Base-by-base conservation (phyloP, 2,888 invertebrate genomes). In the Lymantria dispar region DNA sequence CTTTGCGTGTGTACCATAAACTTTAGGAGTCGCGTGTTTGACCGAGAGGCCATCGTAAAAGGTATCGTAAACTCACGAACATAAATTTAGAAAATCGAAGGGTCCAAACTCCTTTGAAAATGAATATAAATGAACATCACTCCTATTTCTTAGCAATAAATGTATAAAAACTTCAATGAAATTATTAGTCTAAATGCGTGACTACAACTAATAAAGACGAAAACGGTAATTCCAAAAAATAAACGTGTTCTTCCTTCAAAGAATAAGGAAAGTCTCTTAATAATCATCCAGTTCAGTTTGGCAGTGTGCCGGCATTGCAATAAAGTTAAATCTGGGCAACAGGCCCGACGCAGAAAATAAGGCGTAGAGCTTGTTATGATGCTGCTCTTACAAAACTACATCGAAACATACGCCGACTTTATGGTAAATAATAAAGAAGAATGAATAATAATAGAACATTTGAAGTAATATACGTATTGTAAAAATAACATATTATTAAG, bases 31-130 rank as follows among this genome's bases (percentile, higher is more conserved):
- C 78, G 86, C 85, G 84, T 87, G 87, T 86, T 84, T 84, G 85
- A 83, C 85, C 84, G 80, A 82, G 78, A 80, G 80, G 79, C 74
- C 72, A 80, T 84, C 85, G 86, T 87, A 86, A 87, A 87, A 80
- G 81, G 80, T 78, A 80, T 76, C 84, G 85, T 86, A 87, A 87
- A 87, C 64, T 74, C 62, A 72, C 70, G 71, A 70, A 76, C 82
- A 86, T 87, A 82, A 85, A 81, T 85, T 85, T 82, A 74, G 71
- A 81, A 84, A 85, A 85, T 85, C 82, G 81, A 83, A 76, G 58
- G 59, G 57, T 72, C 65, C 68, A 70, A 22, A 73, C 69, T 76
- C 62, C 15, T 40, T 13, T 56, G 68, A 73, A 74, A 81, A 80
- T 75, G 70, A 80, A 80, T 78, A 68, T 63, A 74, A 64, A 70